Conservation (phyloP, 2,113 vertebrate genomes). For the Misgurnus anguillicaudatus region DNA sequence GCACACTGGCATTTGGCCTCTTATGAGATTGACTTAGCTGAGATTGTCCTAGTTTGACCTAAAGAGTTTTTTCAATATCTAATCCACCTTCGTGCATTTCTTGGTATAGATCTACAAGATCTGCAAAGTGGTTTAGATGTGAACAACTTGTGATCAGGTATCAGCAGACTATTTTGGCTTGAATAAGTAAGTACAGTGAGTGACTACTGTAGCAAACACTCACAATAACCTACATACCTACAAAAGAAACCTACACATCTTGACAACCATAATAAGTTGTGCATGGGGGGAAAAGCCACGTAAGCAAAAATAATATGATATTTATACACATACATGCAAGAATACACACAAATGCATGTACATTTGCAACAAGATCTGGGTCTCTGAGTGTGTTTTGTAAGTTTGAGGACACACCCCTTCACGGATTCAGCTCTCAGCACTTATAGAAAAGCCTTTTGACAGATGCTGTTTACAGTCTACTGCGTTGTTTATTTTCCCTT, state of each 20-base stretch:
- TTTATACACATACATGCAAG: too few relatives aligned
- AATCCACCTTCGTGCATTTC: not conserved
- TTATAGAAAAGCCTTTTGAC: slow-evolving; percentile 30
- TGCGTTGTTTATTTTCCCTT: slow-evolving; percentile 45
- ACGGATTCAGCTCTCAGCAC: slow-evolving; percentile 3
- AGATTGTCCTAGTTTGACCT: not conserved
- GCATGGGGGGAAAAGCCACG: too few relatives aligned
- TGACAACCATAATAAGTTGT: too few relatives aligned
- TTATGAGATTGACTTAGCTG: not conserved
- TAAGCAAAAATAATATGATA: too few relatives aligned
- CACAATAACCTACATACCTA: too few relatives aligned
- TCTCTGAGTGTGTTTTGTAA: slow-evolving; percentile 14
- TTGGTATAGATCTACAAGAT: not conserved
- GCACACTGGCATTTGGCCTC: not conserved
- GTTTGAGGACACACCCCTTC: not conserved
- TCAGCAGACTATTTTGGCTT: too few relatives aligned
- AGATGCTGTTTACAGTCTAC: slow-evolving; percentile 45
- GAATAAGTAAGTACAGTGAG: too few relatives aligned
- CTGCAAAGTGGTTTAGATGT: not conserved
- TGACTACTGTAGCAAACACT: too few relatives aligned
- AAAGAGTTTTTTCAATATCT: too few relatives aligned
- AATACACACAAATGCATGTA: not conserved
- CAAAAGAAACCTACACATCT: too few relatives aligned
- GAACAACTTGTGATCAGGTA: not conserved
- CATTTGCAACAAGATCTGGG: not conserved